phyloP scores from a whole-genome alignment of 2,797 vertebrate genomes.

The Pseudopleuronectes americanus region DNA sequence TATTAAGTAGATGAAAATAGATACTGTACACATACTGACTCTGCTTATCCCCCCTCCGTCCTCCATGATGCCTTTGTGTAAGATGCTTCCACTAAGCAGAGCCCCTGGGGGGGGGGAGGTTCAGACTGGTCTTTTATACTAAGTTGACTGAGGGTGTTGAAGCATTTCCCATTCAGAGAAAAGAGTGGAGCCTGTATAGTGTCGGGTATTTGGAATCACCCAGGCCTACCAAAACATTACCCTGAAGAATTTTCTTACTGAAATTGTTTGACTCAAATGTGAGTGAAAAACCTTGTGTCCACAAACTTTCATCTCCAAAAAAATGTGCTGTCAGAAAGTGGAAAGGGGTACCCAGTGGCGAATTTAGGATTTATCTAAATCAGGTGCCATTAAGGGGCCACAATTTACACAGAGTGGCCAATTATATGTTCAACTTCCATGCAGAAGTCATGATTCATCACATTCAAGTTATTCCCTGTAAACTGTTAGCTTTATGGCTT shows the following conservation, averaged over 20 bases:
- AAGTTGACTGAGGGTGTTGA: conserved; percentile 58
- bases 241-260: conserved; percentile 31
- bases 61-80: background rate
- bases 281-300: conserved; percentile 25
- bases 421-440: no score
- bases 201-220: conserved; percentile 54
- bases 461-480: no score
- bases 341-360: background rate
- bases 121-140: conserved; percentile 47
- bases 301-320: conserved; percentile 14
- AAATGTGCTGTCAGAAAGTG: background rate
- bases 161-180: conserved; percentile 42
- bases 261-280: conserved; percentile 30
- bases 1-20: conserved; percentile 43
- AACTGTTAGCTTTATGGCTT: no score
- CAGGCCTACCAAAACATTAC: conserved; percentile 55
- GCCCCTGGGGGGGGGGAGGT: conserved; percentile 13
- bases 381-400: no score
- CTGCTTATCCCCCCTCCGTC: background rate
- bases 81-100: conserved; percentile 27
- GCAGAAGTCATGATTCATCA: no score
- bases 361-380: no score
- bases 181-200: conserved; percentile 41
- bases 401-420: no score
- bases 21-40: background rate